Base-by-base conservation (phyloP, 2,888 invertebrate genomes). In the Tenthredo notha region DNA sequence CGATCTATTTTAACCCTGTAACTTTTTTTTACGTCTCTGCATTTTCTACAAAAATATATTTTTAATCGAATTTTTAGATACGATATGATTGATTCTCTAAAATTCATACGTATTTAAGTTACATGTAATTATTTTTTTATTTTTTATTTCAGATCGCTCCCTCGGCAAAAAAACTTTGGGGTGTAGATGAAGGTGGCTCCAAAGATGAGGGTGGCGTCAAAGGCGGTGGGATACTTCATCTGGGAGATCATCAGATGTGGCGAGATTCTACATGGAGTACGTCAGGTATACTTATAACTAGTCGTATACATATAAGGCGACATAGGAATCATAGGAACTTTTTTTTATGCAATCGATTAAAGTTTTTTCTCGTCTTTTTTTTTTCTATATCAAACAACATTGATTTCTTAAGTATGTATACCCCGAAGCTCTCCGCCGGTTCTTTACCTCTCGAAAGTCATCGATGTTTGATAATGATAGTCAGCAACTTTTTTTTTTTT, bases 241-340 rank as follows among this genome's bases (percentile, higher is more conserved):
- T 95, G 94, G 96, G 94, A 95, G 98, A 95, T 95, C 98, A 93
- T 94, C 97, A 97, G 93, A 97, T 98, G 94, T 98, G 98, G 98
- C 96, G 98, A 90, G 98, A 98, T 94, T 96, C 98, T 85, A 98
- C 98, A 90, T 98, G 98, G 98, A 98, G 98, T 91, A 97, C 98
- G 89, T 97, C 98, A 95, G 97, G 97, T 96, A 94, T 94, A 67
- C 33, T 15, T 72, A 37, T 12, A 67, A 58, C 18, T 74, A 40
- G 7, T 54, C 18, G 15, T 70, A 93, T 91, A 84, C 74, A 54
- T 54, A 7, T 54, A 54, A 54, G 54, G 47, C 47, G 33, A 43
- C 7, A 43, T 43, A 43, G 40, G 47, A 47, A 3, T 47, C 47
- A 47, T 47, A n/a, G 21, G 9, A 58, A 33, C 15, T 67, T 67